phyloP scores from a whole-genome alignment of 92 coral and sea anemone species.

The Heteractis magnifica region DNA sequence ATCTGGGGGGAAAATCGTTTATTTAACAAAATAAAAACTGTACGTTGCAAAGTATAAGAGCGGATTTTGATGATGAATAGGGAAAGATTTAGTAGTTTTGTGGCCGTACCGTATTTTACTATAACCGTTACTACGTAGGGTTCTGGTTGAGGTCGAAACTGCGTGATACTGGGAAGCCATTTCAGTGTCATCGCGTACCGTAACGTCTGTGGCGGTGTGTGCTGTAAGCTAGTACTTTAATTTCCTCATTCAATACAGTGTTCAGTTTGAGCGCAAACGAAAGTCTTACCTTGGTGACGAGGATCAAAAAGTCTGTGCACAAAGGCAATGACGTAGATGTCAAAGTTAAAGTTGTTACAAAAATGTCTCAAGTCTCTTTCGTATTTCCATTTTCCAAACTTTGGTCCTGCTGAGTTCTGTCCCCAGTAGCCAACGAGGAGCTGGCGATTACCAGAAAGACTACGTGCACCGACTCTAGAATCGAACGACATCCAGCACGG shows the following conservation, averaged over 20 bases:
- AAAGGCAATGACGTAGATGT: slow-evolving; percentile 75
- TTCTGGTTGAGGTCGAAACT: too few species aligned
- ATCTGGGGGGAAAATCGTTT: not conserved
- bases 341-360: slow-evolving; percentile 74
- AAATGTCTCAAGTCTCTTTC: slow-evolving; percentile 69
- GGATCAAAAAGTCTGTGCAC: slow-evolving; percentile 69
- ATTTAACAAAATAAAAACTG: too few species aligned
- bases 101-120: too few species aligned
- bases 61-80: not conserved
- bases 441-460: slow-evolving; percentile 13
- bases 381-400: slow-evolving; percentile 51
- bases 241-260: too few species aligned
- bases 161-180: too few species aligned
- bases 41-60: too few species aligned
- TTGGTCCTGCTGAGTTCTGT: slow-evolving; percentile 71
- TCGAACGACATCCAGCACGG: not conserved
- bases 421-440: slow-evolving; percentile 87
- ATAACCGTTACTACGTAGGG: too few species aligned
- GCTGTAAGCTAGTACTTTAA: too few species aligned
- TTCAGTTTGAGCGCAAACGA: too few species aligned
- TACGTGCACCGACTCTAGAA: not conserved
- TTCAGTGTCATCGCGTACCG: too few species aligned
- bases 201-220: too few species aligned
- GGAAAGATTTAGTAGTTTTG: too few species aligned
- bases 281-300: slow-evolving; percentile 59